Evolutionary conservation across 2,113 vertebrate species (phyloP).

Genomic region (Calyptomena viridis): DNA sequence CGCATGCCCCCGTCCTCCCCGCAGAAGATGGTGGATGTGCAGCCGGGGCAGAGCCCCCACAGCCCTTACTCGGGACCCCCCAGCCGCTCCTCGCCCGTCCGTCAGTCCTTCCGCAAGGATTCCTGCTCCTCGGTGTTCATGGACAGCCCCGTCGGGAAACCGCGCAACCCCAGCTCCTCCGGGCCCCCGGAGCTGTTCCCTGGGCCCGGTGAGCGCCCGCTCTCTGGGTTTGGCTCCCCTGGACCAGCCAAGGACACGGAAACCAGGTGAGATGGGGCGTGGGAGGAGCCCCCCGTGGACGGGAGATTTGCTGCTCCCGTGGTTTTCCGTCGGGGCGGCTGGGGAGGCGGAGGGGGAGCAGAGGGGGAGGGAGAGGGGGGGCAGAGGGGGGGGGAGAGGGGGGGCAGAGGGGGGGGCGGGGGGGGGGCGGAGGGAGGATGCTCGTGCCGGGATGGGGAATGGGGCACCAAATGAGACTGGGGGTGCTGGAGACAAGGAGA

Average conservation of each 20-base stretch:
- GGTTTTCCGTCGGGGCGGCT: accelerated
- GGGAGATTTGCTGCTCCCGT: accelerated
- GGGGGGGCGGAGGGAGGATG: neutral
- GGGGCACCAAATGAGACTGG: accelerated
- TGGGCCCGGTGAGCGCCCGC: slow-evolving; percentile 78
- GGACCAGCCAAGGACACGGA: slow-evolving; percentile 85
- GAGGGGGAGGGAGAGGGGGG: neutral
- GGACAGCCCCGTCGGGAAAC: slow-evolving; percentile 86
- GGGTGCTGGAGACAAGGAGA: neutral
- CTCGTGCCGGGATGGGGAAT: accelerated
- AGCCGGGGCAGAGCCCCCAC: slow-evolving; percentile 79
- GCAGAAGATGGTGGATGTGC: slow-evolving; percentile 87
- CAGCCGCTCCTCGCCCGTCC: slow-evolving; percentile 88
- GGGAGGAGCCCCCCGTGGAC: accelerated
- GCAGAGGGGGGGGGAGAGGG: neutral
- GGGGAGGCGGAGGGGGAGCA: neutral
- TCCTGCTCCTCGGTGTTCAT: slow-evolving; percentile 91
- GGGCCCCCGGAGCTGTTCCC: slow-evolving; percentile 82
- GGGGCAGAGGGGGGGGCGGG: neutral
- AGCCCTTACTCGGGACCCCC: slow-evolving; percentile 90
- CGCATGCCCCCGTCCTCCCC: slow-evolving; percentile 93
- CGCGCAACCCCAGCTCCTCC: slow-evolving; percentile 79
- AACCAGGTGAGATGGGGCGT: slow-evolving; percentile 73
- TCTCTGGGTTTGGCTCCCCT: slow-evolving; percentile 82
- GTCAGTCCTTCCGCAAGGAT: slow-evolving; percentile 94